Conservation (phyloP, 2,113 vertebrate genomes). For the Passer montanus region DNA sequence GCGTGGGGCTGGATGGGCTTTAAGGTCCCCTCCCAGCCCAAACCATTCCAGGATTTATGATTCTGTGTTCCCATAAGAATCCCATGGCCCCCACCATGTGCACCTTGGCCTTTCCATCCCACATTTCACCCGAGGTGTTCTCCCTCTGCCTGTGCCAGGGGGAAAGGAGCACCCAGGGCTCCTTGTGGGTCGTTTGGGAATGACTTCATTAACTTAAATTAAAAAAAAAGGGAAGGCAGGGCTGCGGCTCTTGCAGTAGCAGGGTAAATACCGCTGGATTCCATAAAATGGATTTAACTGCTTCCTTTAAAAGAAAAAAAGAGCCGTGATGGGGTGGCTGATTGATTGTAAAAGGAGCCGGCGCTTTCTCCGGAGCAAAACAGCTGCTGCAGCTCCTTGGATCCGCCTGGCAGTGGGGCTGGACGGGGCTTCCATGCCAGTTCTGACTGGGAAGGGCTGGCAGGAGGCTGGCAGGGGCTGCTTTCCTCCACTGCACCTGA, state of each 20-base stretch:
- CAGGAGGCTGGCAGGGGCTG: accelerated
- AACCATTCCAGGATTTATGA: neutral
- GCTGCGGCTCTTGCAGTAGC: slow-evolving; percentile 60
- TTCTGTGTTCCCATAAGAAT: neutral
- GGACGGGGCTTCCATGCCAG: neutral
- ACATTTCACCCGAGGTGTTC: accelerated
- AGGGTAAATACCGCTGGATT: slow-evolving; percentile 63
- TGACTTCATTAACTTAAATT: slow-evolving; percentile 46
- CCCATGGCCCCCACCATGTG: no score
- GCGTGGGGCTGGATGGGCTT: accelerated
- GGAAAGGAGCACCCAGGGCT: neutral
- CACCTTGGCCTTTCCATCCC: neutral
- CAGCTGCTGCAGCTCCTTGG: neutral
- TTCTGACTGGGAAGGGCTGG: accelerated
- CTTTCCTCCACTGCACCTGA: neutral
- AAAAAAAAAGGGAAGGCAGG: neutral
- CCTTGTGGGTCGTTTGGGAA: neutral
- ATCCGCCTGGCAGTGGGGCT: neutral
- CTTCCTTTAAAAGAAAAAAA: slow-evolving; percentile 54
- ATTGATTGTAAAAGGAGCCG: slow-evolving; percentile 56
- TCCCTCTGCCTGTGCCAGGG: neutral
- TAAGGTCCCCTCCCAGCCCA: neutral
- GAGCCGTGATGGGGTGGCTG: slow-evolving; percentile 35
- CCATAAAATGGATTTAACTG: slow-evolving; percentile 69
- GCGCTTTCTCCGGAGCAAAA: neutral